Evolutionary conservation across 1,140 invertebrate genomes (phyloP), one percentile per base, ranked within the genome.

Genomic region (Pogonomyrmex barbatus): DNA sequence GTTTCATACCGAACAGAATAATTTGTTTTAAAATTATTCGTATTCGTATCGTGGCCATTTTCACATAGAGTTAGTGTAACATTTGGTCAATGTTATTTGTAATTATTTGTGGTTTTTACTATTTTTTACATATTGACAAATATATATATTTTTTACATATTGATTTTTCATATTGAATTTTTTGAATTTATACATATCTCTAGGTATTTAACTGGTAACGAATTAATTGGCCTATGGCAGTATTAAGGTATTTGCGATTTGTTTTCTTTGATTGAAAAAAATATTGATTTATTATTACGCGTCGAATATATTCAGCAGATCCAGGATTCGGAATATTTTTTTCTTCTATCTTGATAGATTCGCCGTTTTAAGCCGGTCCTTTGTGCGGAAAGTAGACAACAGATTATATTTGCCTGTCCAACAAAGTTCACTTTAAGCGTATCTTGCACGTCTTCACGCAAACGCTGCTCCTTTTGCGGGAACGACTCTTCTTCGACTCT

Each of bases 401-500:
- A 82, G 78, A 86, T 86, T 81, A 86, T 82, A 86, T 86, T 83
- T 82, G 78, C 78, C 33, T 36, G 39, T 39, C 24, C 50, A 36
- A 77, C 60, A 30, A 42, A 42, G n/a, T n/a, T n/a, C n/a, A n/a
- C n/a, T n/a, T n/a, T n/a, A n/a, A n/a, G n/a, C n/a, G n/a, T n/a
- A n/a, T n/a, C n/a, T n/a, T 54, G 17, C 63, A 36, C 67, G 45
- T 71, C 58, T 73, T 83, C 39, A 73, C 67, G 78, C 85, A 71
- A 86, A 82, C 63, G 54, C 24, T 82, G 85, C 67, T 71, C 12
- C 63, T 71, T 65, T 60, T n/a, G 62, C 60, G 83, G 39, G 10
- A 30, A 65, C 50, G 62, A 83, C 33, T 42, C 54, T 42, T 2
- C 54, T 70, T 42, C 52, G n/a, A 10, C 54, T 82, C 54, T 82